Conservation (phyloP, 1,140 invertebrate species). For the Teleopsis dalmanni region DNA sequence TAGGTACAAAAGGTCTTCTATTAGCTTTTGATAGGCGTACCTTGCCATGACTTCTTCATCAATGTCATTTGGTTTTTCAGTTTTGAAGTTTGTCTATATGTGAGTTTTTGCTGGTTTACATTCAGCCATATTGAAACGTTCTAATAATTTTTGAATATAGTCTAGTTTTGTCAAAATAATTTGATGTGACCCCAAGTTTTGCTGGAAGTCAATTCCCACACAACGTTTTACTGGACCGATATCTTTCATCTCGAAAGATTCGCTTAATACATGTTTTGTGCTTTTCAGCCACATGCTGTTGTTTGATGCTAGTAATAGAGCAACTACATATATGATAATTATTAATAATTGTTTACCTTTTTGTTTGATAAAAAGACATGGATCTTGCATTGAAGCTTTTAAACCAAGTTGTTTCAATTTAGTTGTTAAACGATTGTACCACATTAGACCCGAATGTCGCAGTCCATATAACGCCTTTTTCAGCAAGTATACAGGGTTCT, state of each 20-base stretch:
- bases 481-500: not conserved
- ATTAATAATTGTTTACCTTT: not conserved
- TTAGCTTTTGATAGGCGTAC: not conserved
- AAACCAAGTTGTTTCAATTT: not conserved
- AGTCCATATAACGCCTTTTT: constrained; percentile 4
- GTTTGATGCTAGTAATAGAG: no score
- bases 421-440: no score
- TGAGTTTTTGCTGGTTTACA: not conserved
- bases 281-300: no score
- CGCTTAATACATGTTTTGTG: no score
- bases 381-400: constrained; percentile 1
- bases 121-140: not conserved
- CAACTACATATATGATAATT: no score
- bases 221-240: no score
- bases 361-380: not conserved
- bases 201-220: no score
- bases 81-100: not conserved
- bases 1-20: not conserved
- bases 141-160: not conserved
- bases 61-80: not conserved
- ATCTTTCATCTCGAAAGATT: no score
- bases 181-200: not conserved
- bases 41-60: not conserved
- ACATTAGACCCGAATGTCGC: not conserved
- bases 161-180: not conserved